Evolutionary conservation across 2,113 vertebrate genomes (phyloP), one percentile per base, ranked within the genome.

Genomic region (Phaetusa simplex): DNA sequence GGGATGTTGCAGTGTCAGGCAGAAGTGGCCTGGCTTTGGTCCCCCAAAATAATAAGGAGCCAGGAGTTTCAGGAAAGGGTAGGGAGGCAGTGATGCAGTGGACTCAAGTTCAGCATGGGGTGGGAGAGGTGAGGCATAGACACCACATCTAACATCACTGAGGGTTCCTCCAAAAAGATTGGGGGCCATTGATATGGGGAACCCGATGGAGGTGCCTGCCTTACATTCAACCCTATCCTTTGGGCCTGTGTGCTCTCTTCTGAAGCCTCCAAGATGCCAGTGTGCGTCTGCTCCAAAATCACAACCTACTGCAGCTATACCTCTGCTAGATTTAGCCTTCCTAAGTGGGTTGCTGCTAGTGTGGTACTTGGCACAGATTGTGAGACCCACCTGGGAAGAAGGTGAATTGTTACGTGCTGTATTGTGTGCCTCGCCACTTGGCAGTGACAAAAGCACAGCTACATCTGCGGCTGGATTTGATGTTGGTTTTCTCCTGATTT

Each of bases 401-500:
- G 74, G 93, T 94, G 90, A 88, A 49, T 42, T 66, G 55, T 80
- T 85, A 0, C 72, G 84, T 94, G 62, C 85, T 90, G 92, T 70
- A 87, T 40, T 58, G 55, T 90, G 83, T 95, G 38, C 64, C 81
- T 94, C 56, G 50, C 34, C 74, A 42, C 74, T 95, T 96, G 96
- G 96, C 95, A 96, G 79, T 69, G 92, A 66, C 92, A 93, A 42
- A 19, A 89, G 87, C 43, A 85, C 85, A 87, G 53, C 86, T 91
- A 61, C 91, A 90, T 90, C 70, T 96, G 84, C 87, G 82, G 42
- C 95, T 95, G 90, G 84, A 82, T 82, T 91, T 81, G 73, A 71
- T 95, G 47, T 52, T 86, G 56, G 21, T 95, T 94, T 96, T 94
- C 81, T 94, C 91, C 90, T 96, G 92, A 95, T 93, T 93, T 94